These are phyloP conservation scores for Phalacrocorax aristotelis DNA, from an alignment of 2,113 vertebrate genomes.

Conservation along the genomic window DNA sequence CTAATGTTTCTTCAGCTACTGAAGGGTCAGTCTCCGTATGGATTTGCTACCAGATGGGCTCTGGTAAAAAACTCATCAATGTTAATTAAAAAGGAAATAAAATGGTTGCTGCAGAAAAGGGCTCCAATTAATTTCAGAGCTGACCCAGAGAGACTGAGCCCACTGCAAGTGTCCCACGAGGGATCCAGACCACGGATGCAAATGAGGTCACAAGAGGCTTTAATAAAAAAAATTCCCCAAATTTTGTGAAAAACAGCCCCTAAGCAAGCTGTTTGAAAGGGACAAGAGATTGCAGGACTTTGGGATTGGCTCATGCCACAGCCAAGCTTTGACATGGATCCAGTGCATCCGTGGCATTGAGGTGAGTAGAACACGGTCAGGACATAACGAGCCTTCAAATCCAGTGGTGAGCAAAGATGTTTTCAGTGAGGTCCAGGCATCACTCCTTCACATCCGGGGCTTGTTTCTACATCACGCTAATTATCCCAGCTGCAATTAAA, in stretches of 20 bases:
- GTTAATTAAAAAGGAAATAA: neutral
- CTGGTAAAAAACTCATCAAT: neutral
- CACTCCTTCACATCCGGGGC: accelerated
- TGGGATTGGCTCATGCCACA: neutral
- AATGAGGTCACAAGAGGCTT: neutral
- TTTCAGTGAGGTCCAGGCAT: neutral
- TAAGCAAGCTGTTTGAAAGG: accelerated
- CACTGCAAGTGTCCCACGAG: neutral
- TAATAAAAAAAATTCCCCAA: neutral
- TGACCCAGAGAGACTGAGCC: neutral
- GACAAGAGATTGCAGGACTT: no score
- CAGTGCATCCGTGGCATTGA: accelerated
- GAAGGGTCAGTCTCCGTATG: neutral
- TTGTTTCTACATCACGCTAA: neutral
- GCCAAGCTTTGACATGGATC: no score
- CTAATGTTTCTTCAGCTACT: neutral
- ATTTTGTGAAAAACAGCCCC: neutral
- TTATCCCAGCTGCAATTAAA: neutral
- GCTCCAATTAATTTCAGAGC: neutral
- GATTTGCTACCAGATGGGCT: neutral
- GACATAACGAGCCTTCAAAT: neutral
- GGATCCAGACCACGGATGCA: accelerated
- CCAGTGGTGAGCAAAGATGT: neutral
- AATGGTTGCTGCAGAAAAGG: neutral
- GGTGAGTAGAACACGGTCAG: no score